Evolutionary conservation across 1,140 invertebrate genomes (phyloP).

Genomic region (Hylyphantes graminicola): DNA sequence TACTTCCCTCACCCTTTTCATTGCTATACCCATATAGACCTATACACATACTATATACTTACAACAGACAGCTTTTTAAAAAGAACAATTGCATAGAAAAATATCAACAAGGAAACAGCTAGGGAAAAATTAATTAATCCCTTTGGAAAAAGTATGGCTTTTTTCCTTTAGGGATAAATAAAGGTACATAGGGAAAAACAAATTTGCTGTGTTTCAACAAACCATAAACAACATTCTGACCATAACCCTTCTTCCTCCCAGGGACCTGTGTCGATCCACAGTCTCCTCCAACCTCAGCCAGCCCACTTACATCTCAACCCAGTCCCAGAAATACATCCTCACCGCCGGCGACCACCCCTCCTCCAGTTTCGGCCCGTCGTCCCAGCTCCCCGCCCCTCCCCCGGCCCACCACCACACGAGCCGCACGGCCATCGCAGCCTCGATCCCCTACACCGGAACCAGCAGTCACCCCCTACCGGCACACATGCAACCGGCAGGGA

Average conservation of each 20-base stretch:
- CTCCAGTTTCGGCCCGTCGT: conserved; percentile 16
- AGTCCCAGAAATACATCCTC: conserved; percentile 63
- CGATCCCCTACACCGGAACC: conserved; percentile 38
- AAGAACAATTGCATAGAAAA: too few relatives aligned
- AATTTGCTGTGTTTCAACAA: too few relatives aligned
- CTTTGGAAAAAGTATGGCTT: too few relatives aligned
- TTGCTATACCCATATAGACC: too few relatives aligned
- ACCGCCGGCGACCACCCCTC: conserved; percentile 35
- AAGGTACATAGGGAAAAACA: too few relatives aligned
- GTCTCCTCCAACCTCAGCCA: conserved; percentile 61
- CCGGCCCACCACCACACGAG: conserved; percentile 61
- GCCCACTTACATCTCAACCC: conserved; percentile 62
- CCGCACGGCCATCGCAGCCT: conserved; percentile 44
- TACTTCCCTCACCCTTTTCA: too few relatives aligned
- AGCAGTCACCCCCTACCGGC: conserved; percentile 50
- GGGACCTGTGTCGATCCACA: conserved; percentile 62
- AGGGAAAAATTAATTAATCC: too few relatives aligned
- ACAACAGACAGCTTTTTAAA: too few relatives aligned
- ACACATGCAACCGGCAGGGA: conserved; percentile 55
- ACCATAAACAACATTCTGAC: too few relatives aligned
- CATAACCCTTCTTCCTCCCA: conserved; percentile 30
- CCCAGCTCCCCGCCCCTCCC: conserved; percentile 60
- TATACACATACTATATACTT: too few relatives aligned
- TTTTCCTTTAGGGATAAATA: too few relatives aligned
- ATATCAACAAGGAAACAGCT: too few relatives aligned